Percentiles rank a stretch among this genome's conserved stretches.
Conservation (phyloP, 1,140 invertebrate species). For the Asbolus verrucosus region DNA sequence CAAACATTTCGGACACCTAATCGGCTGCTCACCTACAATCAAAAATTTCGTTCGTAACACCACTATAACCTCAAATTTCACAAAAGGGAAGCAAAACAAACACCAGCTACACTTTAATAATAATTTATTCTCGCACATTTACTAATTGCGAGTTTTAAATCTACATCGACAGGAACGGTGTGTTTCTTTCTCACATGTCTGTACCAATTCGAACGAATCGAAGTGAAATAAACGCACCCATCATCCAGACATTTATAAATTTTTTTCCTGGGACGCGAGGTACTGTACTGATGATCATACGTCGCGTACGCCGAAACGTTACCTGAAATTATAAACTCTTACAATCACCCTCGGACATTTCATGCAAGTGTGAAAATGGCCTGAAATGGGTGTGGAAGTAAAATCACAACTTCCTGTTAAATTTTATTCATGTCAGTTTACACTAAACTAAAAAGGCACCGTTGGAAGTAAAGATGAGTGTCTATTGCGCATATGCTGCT, state of each 20-base stretch:
- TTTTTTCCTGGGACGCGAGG: constrained; percentile 7
- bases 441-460: constrained; percentile 1
- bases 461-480: background rate
- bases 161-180: background rate
- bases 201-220: constrained; percentile 40
- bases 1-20: constrained; percentile 48
- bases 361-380: background rate
- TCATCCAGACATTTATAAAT: constrained; percentile 1
- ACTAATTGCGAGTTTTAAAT: constrained; percentile 5
- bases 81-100: background rate
- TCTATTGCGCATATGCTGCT: constrained; percentile 29
- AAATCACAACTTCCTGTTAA: background rate
- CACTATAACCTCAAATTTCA: too few species aligned
- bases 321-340: too few species aligned
- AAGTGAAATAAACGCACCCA: constrained; percentile 3
- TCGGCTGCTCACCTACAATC: background rate
- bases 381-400: background rate
- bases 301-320: too few species aligned
- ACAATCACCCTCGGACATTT: too few species aligned
- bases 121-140: constrained; percentile 10
- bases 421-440: background rate
- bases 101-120: background rate
- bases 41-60: too few species aligned
- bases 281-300: too few species aligned
- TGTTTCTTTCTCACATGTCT: constrained; percentile 25